phyloP scores from a whole-genome alignment of 2,113 vertebrate genomes.

The Chamaetylas fuelleborni region DNA sequence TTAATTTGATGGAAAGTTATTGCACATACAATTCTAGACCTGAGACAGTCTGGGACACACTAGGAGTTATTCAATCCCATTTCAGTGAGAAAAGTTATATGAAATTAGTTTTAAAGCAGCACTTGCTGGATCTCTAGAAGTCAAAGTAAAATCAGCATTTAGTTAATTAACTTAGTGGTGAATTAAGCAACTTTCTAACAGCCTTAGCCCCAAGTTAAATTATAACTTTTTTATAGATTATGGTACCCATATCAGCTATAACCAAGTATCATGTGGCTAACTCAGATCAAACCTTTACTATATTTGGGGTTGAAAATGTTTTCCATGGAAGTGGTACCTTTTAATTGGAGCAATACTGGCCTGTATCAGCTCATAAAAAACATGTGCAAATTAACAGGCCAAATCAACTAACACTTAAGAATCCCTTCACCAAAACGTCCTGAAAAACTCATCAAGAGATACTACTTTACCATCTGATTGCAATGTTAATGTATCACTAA shows the following conservation, averaged over 20 bases:
- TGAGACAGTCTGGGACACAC: background rate
- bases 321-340: background rate
- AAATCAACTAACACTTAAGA: background rate
- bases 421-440: background rate
- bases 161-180: background rate
- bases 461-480: background rate
- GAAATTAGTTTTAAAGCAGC: background rate
- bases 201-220: background rate
- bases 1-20: background rate
- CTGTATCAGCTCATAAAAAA: background rate
- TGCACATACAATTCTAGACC: background rate
- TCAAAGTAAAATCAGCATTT: background rate
- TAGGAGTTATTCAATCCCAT: background rate
- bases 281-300: background rate
- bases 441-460: background rate
- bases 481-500: background rate
- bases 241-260: background rate
- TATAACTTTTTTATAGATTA: background rate
- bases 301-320: background rate
- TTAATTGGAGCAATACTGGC: background rate
- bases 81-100: accelerated
- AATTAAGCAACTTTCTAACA: background rate
- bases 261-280: background rate
- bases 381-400: background rate
- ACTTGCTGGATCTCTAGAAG: background rate